phyloP scores from a whole-genome alignment of 1,140 invertebrate genomes.

The Copidosoma floridanum region DNA sequence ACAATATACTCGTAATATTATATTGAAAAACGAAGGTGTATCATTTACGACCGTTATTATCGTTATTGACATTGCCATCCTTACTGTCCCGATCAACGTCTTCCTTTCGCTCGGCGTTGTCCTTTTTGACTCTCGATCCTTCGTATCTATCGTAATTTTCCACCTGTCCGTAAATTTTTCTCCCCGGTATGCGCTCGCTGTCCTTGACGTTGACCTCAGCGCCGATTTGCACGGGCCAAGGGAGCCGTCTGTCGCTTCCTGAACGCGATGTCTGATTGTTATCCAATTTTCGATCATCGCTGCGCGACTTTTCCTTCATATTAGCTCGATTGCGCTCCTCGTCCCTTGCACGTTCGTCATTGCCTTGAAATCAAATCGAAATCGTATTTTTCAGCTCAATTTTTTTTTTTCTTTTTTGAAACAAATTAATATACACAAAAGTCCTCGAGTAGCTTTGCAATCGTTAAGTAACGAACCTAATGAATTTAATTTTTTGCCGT shows the following conservation, averaged over 20 bases:
- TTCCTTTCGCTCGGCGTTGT: slow-evolving; percentile 20
- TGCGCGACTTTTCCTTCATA: slow-evolving; percentile 36
- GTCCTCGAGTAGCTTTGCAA: no score
- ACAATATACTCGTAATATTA: no score
- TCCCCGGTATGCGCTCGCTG: slow-evolving; percentile 47
- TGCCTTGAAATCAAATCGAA: slow-evolving; percentile 1
- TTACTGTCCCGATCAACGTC: slow-evolving; percentile 25
- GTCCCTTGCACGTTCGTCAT: slow-evolving; percentile 11
- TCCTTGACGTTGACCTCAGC: slow-evolving; percentile 55
- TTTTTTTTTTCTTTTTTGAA: no score
- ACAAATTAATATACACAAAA: no score
- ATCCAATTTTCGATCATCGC: slow-evolving; percentile 36
- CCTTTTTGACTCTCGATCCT: slow-evolving; percentile 38
- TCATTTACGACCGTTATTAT: slow-evolving; percentile 5
- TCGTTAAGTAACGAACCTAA: no score
- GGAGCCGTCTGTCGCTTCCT: slow-evolving; percentile 38
- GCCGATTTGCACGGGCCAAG: slow-evolving; percentile 54
- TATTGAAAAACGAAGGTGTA: no score
- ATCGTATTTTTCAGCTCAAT: no score
- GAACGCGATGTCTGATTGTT: slow-evolving; percentile 33
- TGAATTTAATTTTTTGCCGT: no score
- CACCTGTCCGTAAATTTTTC: slow-evolving; percentile 44
- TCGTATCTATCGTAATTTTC: slow-evolving; percentile 45
- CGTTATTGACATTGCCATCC: neutral
- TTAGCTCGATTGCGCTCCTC: slow-evolving; percentile 31